phyloP scores from a whole-genome alignment of 2,113 vertebrate genomes.

The Anthoscopus minutus region DNA sequence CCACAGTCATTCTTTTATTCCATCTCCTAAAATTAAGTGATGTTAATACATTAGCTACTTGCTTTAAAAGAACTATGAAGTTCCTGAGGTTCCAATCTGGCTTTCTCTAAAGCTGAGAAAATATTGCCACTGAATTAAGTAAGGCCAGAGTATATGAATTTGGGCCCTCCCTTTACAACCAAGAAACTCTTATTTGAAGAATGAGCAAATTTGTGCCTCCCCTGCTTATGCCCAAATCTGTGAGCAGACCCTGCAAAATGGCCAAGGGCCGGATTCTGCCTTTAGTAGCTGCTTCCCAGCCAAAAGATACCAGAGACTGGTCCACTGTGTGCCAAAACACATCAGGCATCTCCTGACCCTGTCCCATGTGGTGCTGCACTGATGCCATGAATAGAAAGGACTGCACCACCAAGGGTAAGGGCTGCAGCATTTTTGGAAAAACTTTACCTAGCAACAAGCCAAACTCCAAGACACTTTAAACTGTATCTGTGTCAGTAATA shows the following conservation, averaged over 20 bases:
- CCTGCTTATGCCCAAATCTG: background rate
- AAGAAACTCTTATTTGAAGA: background rate
- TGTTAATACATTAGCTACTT: background rate
- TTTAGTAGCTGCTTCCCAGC: background rate
- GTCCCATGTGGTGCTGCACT: rapidly evolving
- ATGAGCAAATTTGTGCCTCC: background rate
- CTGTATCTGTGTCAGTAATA: conserved; percentile 22
- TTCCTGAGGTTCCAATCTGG: background rate
- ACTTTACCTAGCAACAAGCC: conserved; percentile 32
- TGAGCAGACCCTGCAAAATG: background rate
- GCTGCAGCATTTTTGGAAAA: background rate
- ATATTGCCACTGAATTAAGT: background rate
- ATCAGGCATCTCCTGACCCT: background rate
- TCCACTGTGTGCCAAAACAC: background rate
- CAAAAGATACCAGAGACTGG: background rate
- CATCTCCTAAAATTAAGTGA: background rate
- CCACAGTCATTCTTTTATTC: background rate
- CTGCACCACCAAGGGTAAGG: background rate
- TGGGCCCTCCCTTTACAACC: background rate
- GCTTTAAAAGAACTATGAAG: background rate
- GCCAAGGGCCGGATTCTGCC: background rate
- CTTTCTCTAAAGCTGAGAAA: background rate
- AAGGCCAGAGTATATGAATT: background rate
- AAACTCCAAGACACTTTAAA: conserved; percentile 32
- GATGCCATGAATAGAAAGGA: background rate